phyloP scores from a whole-genome alignment of 2,797 vertebrate species.

The Onychomys arenicola region DNA sequence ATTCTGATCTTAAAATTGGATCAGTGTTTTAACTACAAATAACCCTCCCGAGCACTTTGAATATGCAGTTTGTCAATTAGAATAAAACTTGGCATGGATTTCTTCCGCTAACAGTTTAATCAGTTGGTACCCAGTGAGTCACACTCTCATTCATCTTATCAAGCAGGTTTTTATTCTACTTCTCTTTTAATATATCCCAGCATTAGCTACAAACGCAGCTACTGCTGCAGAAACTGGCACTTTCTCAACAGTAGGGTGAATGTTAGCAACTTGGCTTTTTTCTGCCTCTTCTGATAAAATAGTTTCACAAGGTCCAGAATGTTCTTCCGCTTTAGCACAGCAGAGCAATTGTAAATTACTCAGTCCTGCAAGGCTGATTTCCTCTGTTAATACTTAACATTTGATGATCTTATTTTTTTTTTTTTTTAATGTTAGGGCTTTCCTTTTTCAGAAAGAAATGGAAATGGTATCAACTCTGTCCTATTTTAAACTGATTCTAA shows the following conservation, averaged over 20 bases:
- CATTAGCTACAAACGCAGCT: neutral
- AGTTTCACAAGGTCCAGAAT: slow-evolving; percentile 58
- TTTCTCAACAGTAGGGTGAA: slow-evolving; percentile 60
- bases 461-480: slow-evolving; percentile 1
- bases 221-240: slow-evolving; percentile 27
- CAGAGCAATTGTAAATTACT: neutral
- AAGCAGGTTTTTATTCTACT: neutral
- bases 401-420: neutral
- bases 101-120: slow-evolving; percentile 35
- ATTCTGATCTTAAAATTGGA: slow-evolving; percentile 7
- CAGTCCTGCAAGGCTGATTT: slow-evolving; percentile 42
- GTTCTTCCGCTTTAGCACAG: neutral
- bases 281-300: slow-evolving; percentile 57
- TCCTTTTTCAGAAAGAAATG: neutral
- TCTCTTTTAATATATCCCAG: neutral
- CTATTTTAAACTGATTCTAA: neutral
- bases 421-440: neutral
- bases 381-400: neutral
- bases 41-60: slow-evolving; percentile 36
- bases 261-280: slow-evolving; percentile 51
- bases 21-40: neutral
- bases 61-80: neutral
- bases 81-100: neutral
- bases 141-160: neutral
- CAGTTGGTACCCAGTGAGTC: neutral